Evolutionary conservation across 1,140 invertebrate genomes (phyloP).

Genomic region (Manduca sexta): DNA sequence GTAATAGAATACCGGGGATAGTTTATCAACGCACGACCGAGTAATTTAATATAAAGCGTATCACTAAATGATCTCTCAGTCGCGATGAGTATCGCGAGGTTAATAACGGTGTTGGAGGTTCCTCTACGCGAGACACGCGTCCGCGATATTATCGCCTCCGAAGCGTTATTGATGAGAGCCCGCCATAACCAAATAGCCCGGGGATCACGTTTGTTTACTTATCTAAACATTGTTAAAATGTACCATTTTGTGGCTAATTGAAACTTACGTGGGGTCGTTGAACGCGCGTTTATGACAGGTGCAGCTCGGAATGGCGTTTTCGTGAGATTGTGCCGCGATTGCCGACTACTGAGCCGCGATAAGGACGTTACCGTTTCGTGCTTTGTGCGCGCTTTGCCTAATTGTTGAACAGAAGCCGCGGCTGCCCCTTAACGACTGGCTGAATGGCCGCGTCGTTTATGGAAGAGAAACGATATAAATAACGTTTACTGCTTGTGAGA

Average conservation of each 20-base stretch:
- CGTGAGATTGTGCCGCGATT: conserved; percentile 64
- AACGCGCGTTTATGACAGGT: conserved; percentile 61
- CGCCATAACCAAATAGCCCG: conserved; percentile 61
- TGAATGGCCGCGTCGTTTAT: conserved; percentile 47
- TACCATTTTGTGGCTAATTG: conserved; percentile 52
- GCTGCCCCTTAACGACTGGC: conserved; percentile 42
- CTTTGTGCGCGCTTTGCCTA: conserved; percentile 29
- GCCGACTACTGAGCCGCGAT: conserved; percentile 51
- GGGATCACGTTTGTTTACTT: conserved; percentile 63
- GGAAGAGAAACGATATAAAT: conserved; percentile 60
- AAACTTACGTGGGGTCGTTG: conserved; percentile 37
- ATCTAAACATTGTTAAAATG: conserved; percentile 52
- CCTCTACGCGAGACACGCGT: conserved; percentile 58
- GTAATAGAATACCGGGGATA: conserved; percentile 69
- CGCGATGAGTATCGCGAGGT: conserved; percentile 60
- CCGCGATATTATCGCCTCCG: conserved; percentile 58
- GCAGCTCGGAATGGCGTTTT: conserved; percentile 59
- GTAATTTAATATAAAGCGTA: conserved; percentile 73
- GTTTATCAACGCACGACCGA: conserved; percentile 68
- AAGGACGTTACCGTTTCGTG: conserved; percentile 27
- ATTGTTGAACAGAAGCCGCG: conserved; percentile 60
- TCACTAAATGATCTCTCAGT: conserved; percentile 67
- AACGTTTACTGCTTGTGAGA: conserved; percentile 51
- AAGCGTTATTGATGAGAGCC: conserved; percentile 66
- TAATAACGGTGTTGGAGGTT: conserved; percentile 68